Evolutionary conservation across 2,113 vertebrate genomes (phyloP).

Genomic region (Brachionichthys hirsutus): DNA sequence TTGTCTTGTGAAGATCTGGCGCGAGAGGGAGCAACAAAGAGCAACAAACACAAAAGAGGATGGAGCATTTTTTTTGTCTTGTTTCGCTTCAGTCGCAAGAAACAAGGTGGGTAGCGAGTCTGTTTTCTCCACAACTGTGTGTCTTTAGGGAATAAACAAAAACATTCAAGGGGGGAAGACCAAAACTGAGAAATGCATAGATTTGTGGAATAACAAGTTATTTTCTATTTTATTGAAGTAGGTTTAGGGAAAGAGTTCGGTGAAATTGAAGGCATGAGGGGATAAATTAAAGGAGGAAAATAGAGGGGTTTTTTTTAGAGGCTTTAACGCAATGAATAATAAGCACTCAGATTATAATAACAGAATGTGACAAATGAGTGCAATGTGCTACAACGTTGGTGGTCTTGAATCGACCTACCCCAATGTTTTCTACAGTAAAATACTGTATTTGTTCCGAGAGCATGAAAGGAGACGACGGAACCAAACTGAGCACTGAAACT

Average conservation of each 20-base stretch:
- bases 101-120: constrained; percentile 11
- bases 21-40: constrained; percentile 1
- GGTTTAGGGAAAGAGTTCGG: constrained; percentile 2
- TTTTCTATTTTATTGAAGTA: constrained; percentile 27
- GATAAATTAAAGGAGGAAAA: constrained; percentile 13
- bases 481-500: constrained; percentile 27
- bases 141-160: constrained; percentile 25
- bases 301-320: not conserved
- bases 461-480: constrained; percentile 24
- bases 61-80: constrained; percentile 13
- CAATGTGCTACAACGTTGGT: constrained; percentile 48
- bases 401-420: constrained; percentile 42
- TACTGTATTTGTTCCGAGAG: constrained; percentile 28
- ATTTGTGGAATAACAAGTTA: constrained; percentile 11
- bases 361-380: constrained; percentile 31
- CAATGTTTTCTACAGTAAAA: constrained; percentile 30
- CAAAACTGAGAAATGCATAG: constrained; percentile 3
- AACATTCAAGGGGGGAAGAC: constrained; percentile 8
- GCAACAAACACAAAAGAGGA: constrained; percentile 12
- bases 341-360: constrained; percentile 28
- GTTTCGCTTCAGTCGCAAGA: constrained; percentile 23
- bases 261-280: constrained; percentile 10
- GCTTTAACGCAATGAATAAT: constrained; percentile 46
- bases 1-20: constrained; percentile 40
- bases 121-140: constrained; percentile 11